Evolutionary conservation across 2,113 vertebrate genomes (phyloP), one percentile per base, ranked within the genome.

Genomic region (Halcyon malimbica): DNA sequence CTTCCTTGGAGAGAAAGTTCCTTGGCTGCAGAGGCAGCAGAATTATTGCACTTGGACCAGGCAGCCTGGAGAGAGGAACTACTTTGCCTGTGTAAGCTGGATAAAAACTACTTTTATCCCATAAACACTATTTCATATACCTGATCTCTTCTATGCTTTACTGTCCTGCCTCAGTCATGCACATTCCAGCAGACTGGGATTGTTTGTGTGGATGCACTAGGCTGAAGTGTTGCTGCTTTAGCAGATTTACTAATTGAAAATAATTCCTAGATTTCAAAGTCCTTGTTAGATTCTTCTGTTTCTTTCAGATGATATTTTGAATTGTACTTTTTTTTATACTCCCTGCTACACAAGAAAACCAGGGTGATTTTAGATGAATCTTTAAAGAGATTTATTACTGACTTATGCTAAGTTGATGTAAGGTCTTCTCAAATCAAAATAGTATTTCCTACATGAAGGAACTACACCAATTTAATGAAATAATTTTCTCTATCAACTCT

Each of bases 131-230:
- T 12, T 41, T 46, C 8, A 13, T 24, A 8, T 54, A 41, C 28
- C 23, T 33, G 11, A 11, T 62, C 5, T 65, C 46, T 51, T 39
- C 10, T 39, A 13, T n/a, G 16, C 44, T 48, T 53, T 62, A 17
- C 65, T 57, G 0, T 41, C 71, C 44, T 57, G 62, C 41, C 42
- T 68, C 24, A 46, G 51, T 35, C 31, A 33, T 0, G 0, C 0
- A 1, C 24, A 73, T 80, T 37, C 44, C 57, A 60, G 39, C 29
- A 50, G 44, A 6, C 54, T 64, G 46, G 48, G 24, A 1, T 50
- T 56, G 31, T 39, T 88, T 6, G 3, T 6, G 1, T n/a, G 13
- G 56, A 6, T 29, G 7, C 6, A 3, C 9, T 2, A 26, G 33
- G 35, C 33, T 82, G 23, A 63, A 79, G 24, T 12, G 37, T 29